Conservation (phyloP, 2,888 invertebrate species). For the Callyntrura guangdongensis region DNA sequence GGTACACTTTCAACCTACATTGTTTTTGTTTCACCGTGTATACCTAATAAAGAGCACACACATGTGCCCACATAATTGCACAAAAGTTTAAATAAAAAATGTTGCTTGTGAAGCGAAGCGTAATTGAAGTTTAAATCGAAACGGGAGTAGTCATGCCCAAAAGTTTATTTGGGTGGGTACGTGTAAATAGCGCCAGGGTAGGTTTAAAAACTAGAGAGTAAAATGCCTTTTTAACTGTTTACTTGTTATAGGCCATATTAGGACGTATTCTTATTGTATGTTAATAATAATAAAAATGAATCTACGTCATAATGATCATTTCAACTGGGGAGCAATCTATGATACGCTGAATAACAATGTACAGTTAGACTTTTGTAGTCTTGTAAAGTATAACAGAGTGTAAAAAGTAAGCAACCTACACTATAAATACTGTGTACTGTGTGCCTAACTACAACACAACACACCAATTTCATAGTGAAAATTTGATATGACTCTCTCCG, state of each 20-base stretch:
- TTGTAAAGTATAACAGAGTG: conserved; percentile 20
- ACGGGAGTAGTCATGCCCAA: conserved; percentile 27
- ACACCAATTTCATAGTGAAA: neutral
- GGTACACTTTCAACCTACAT: neutral
- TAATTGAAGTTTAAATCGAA: conserved; percentile 30
- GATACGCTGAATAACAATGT: conserved; percentile 73
- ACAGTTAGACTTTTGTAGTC: conserved; percentile 54
- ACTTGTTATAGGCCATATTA: conserved; percentile 52
- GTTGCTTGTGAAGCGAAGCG: conserved; percentile 30
- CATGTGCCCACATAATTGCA: no score
- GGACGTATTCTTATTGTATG: conserved; percentile 9
- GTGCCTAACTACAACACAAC: neutral
- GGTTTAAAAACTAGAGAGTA: conserved; percentile 36
- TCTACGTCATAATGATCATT: conserved; percentile 58
- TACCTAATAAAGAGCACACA: neutral
- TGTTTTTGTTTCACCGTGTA: neutral
- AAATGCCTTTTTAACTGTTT: conserved; percentile 33
- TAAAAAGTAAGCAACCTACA: conserved; percentile 7
- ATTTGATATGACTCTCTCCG: conserved; percentile 17
- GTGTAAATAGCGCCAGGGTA: neutral
- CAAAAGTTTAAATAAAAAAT: neutral
- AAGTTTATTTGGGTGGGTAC: neutral
- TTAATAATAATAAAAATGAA: conserved; percentile 30
- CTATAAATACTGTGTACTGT: neutral
- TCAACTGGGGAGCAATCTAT: conserved; percentile 75